Evolutionary conservation across 2,888 invertebrate genomes (phyloP), one percentile per base, ranked within the genome.

Genomic region (Mythimna ferrago): DNA sequence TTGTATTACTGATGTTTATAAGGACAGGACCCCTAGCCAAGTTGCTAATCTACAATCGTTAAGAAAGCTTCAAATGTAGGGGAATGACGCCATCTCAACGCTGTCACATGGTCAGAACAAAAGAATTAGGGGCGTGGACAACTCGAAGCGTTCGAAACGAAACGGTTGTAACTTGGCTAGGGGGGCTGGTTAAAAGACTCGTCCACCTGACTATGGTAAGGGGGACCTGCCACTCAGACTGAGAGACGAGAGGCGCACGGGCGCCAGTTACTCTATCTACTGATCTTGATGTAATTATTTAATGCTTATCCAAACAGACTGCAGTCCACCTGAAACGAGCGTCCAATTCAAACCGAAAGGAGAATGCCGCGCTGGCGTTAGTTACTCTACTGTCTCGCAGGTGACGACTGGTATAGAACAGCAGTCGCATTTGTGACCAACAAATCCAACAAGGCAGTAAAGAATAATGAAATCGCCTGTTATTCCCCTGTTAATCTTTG

Each of bases 341-440:
- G 98, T 65, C 98, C 98, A 71, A 98, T 98, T 0, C 98, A 98
- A 94, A 98, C 98, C 0, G 98, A 98, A 89, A 95, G 96, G 26
- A 95, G 97, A 70, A 97, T 98, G 63, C 98, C 98, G 1, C 97
- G 97, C 87, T 98, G 98, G 97, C 97, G 97, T 70, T 98, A 98
- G 89, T 97, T 98, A 86, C 95, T 98, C 84, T 98, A 98, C 92
- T 98, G 98, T 89, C 96, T 98, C 21, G 97, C 97, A 57, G 98
- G 98, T 0, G 98, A 98, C 88, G 98, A 98, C 83, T 97, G 97
- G 32, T 32, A 32, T 2, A 32, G 32, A 38, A 11, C 41, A 41
- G 41, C 48, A 48, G 48, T 6, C 14, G 16, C 5, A 48, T 5
- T 48, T 16, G 48, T 48, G 48, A 48, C 48, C 48, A 48, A 16